A percentile compares a stretch with the other conserved stretches of the same genome.
phyloP scores from a whole-genome alignment of 1,140 invertebrate genomes.

The Pogonomyrmex californicus region DNA sequence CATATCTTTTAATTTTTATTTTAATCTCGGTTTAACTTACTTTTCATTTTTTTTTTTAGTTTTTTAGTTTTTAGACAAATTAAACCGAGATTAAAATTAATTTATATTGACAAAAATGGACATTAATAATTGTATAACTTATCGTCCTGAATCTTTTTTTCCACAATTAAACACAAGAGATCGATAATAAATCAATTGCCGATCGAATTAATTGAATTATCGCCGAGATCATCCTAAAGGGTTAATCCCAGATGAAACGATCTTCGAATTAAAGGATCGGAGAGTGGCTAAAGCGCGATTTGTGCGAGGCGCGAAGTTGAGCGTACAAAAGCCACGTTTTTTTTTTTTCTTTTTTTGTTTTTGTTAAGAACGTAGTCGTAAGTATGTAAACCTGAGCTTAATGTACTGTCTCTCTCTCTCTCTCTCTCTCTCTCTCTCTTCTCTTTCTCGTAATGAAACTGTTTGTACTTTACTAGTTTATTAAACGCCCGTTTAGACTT shows the following conservation, averaged over 20 bases:
- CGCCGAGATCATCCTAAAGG: neutral
- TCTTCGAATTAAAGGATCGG: constrained; percentile 10
- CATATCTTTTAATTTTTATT: neutral
- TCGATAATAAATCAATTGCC: neutral
- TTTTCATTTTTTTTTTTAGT: neutral
- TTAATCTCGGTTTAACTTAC: neutral
- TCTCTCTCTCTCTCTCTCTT: constrained; percentile 14
- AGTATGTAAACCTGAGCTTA: constrained; percentile 80
- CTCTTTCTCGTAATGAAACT: constrained; percentile 76
- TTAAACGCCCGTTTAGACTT: constrained; percentile 73
- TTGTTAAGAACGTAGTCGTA: constrained; percentile 74
- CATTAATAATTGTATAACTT: neutral
- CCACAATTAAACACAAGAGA: neutral
- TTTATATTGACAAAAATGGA: neutral
- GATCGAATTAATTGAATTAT: neutral
- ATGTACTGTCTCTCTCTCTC: constrained; percentile 60
- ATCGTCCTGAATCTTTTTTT: neutral
- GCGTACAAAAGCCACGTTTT: constrained; percentile 69
- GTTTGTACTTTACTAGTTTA: constrained; percentile 82
- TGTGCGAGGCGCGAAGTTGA: constrained; percentile 58
- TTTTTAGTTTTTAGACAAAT: neutral
- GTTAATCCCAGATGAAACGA: neutral
- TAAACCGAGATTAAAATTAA: neutral
- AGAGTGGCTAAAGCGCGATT: constrained; percentile 7
- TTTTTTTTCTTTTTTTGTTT: neutral